Conservation (phyloP, 2,113 vertebrate species). For the Mormyrus iriodes region DNA sequence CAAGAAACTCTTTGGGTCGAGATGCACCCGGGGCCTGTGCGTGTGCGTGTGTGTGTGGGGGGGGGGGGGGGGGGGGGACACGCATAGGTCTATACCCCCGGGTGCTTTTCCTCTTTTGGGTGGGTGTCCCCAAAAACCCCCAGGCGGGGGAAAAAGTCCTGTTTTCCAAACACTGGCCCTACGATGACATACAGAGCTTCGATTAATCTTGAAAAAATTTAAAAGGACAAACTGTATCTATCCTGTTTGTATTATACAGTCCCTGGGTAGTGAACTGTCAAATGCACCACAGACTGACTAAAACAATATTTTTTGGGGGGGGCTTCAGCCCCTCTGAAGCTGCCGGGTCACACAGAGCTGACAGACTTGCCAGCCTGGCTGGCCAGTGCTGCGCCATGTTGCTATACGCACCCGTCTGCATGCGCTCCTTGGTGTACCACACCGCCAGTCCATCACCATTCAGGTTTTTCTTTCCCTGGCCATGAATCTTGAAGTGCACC, state of each 20-base stretch:
- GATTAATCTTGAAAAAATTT: not conserved
- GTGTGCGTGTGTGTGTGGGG: too few species aligned
- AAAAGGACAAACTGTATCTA: not conserved
- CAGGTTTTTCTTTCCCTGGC: constrained; percentile 93
- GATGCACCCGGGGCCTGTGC: not conserved
- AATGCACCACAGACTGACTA: not conserved
- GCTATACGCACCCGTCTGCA: constrained; percentile 72
- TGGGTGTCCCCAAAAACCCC: constrained; percentile 96
- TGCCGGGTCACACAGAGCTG: not conserved
- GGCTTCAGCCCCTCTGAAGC: not conserved
- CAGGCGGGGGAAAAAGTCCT: constrained; percentile 88
- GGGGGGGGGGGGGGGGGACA: not conserved
- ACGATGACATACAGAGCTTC: constrained; percentile 9
- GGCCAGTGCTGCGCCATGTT: not conserved
- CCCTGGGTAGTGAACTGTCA: not conserved
- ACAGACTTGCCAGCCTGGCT: not conserved
- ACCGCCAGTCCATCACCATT: constrained; percentile 87
- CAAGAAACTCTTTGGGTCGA: not conserved
- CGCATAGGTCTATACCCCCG: constrained; percentile 68
- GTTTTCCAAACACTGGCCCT: constrained; percentile 95
- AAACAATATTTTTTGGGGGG: not conserved
- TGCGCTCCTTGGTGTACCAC: constrained; percentile 93
- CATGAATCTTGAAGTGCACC: constrained; percentile 92
- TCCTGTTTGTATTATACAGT: not conserved
- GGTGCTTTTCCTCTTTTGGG: constrained; percentile 92